Percentiles rank a stretch among this genome's conserved stretches.
phyloP scores from a whole-genome alignment of 2,797 vertebrate genomes.

The Pachyuromys duprasi region DNA sequence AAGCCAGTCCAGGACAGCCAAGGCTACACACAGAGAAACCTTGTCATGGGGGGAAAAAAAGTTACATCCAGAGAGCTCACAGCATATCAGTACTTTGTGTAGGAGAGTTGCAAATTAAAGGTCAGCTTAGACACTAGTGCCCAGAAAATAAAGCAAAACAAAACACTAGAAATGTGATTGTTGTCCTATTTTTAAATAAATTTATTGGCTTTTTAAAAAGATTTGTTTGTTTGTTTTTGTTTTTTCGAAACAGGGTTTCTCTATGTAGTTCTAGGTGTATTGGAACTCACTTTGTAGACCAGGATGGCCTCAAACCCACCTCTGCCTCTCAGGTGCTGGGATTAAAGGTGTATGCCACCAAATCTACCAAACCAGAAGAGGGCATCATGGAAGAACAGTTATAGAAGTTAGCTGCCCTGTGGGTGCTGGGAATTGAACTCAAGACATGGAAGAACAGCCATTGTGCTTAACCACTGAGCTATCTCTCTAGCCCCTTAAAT shows the following conservation, averaged over 20 bases:
- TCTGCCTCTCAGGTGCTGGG: too few relatives aligned
- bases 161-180: neutral
- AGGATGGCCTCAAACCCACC: too few relatives aligned
- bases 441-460: neutral
- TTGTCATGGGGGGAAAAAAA: rapidly evolving
- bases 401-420: neutral
- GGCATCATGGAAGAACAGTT: neutral
- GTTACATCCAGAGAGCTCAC: too few relatives aligned
- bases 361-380: neutral
- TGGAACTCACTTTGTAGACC: too few relatives aligned
- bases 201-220: neutral
- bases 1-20: too few relatives aligned
- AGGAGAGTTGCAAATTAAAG: neutral
- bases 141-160: neutral
- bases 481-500: neutral
- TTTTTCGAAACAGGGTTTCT: neutral
- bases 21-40: too few relatives aligned
- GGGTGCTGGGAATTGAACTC: neutral
- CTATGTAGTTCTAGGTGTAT: too few relatives aligned
- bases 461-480: neutral
- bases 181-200: neutral
- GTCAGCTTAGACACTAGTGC: neutral
- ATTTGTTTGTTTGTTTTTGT: neutral
- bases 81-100: neutral
- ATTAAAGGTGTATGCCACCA: too few relatives aligned